Percentiles rank a stretch among this genome's conserved stretches.
These are phyloP conservation scores for Redunca redunca DNA, from an alignment of 2,113 vertebrate genomes.

Conservation along the genomic window DNA sequence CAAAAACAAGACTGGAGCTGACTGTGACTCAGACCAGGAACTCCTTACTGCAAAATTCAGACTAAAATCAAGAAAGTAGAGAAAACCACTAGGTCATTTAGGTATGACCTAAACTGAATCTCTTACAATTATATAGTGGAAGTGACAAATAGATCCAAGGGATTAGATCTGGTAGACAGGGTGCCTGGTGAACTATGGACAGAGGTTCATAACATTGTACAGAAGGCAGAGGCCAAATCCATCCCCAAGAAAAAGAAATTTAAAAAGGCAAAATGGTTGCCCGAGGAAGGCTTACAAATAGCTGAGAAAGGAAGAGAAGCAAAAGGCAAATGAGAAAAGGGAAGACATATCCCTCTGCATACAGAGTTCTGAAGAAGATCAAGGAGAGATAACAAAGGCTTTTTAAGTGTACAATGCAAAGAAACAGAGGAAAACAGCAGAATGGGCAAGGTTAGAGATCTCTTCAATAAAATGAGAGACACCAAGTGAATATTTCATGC, in stretches of 20 bases:
- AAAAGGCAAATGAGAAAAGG: neutral
- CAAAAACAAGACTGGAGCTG: neutral
- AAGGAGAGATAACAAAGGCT: neutral
- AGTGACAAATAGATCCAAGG: neutral
- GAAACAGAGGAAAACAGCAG: neutral
- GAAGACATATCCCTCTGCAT: neutral
- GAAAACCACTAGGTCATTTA: neutral
- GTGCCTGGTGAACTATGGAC: neutral
- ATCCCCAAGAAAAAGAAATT: neutral
- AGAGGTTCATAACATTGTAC: neutral
- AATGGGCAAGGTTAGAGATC: neutral
- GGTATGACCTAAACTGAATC: neutral
- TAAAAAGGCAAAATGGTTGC: neutral
- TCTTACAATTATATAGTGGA: neutral
- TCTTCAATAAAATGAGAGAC: neutral
- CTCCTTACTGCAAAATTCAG: neutral
- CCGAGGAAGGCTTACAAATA: neutral
- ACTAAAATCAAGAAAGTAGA: neutral
- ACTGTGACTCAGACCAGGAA: neutral
- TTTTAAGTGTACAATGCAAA: neutral
- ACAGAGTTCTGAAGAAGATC: neutral
- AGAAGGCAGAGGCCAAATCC: neutral
- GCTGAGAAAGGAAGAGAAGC: neutral
- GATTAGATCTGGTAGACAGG: neutral
- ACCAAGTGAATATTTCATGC: neutral